Conservation (phyloP, 2,797 vertebrate genomes). For the Nyctalus aviator region DNA sequence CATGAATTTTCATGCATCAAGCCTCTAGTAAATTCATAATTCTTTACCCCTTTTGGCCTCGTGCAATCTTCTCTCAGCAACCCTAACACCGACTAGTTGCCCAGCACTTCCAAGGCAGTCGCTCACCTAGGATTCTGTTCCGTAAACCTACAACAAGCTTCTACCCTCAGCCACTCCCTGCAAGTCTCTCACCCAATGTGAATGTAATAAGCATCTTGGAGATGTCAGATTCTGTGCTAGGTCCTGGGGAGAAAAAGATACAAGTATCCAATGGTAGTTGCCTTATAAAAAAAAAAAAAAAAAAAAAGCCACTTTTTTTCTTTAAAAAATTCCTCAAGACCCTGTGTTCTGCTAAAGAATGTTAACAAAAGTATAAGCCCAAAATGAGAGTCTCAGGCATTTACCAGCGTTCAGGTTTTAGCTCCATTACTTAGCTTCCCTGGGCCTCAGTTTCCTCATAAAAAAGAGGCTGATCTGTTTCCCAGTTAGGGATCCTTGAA, state of each 20-base stretch:
- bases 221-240: neutral
- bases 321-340: neutral
- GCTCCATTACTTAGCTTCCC: neutral
- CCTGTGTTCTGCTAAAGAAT: constrained; percentile 25
- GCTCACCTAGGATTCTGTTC: neutral
- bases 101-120: neutral
- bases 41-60: too few relatives aligned
- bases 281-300: too few relatives aligned
- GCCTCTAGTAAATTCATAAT: too few relatives aligned
- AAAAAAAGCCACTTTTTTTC: neutral
- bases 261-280: neutral
- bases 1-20: too few relatives aligned
- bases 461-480: neutral
- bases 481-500: neutral
- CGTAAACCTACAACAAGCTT: neutral
- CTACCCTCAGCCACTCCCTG: neutral
- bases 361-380: neutral
- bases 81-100: neutral
- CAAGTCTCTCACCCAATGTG: neutral
- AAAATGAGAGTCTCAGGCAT: neutral
- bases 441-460: neutral
- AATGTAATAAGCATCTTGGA: neutral
- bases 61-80: too few relatives aligned
- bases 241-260: neutral
- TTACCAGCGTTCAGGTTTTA: neutral